Percentiles rank a stretch among this genome's conserved stretches.
These are phyloP conservation scores for Nasonia oneida DNA, from an alignment of 2,888 invertebrate species.

Conservation along the genomic window DNA sequence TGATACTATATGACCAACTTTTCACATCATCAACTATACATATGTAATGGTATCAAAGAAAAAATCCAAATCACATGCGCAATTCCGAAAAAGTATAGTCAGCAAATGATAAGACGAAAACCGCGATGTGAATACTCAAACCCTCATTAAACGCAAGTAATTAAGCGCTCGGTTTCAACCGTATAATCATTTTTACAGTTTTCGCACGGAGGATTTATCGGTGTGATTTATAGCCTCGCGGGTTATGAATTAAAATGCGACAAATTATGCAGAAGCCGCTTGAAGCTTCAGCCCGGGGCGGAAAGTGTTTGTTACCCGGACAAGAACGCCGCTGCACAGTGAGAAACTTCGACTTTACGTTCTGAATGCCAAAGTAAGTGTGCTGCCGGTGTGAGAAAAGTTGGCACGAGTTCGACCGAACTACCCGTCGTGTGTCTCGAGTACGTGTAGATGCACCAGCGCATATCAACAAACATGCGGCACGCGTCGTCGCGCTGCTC, in stretches of 20 bases:
- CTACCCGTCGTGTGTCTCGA: not conserved
- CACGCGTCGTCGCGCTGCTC: not conserved
- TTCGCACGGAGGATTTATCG: not conserved
- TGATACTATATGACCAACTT: not conserved
- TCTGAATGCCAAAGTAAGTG: constrained; percentile 36
- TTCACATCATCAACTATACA: too few species aligned
- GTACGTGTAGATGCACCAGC: not conserved
- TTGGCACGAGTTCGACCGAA: not conserved
- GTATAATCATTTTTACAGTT: not conserved
- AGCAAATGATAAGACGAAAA: too few species aligned
- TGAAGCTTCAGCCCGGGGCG: not conserved
- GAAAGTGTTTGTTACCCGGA: constrained; percentile 7
- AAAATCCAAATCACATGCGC: too few species aligned
- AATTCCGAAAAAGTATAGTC: too few species aligned
- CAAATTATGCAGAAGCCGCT: constrained; percentile 23
- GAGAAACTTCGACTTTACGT: not conserved
- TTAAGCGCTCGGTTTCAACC: not conserved
- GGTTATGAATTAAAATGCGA: constrained; percentile 40
- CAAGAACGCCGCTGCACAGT: not conserved
- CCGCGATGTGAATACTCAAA: not conserved
- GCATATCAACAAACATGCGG: not conserved
- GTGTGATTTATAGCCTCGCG: constrained; percentile 15
- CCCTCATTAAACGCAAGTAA: not conserved
- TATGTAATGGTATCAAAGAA: too few species aligned
- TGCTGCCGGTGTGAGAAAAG: not conserved